Evolutionary conservation across 2,797 vertebrate species (phyloP), one percentile per base, ranked within the genome.

Genomic region (Lates japonicus): DNA sequence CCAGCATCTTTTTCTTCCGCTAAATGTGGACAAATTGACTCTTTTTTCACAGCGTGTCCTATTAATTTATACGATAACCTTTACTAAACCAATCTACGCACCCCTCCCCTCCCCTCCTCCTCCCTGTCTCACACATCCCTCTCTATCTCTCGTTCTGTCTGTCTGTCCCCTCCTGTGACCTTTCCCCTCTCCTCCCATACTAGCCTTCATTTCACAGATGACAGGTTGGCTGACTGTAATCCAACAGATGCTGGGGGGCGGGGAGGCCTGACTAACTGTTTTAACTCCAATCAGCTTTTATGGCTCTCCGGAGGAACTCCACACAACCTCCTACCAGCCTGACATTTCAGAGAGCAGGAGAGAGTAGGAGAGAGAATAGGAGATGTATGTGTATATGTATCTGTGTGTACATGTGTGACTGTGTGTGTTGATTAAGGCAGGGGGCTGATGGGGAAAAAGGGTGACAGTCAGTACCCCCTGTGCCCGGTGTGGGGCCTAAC

Each of bases 271-370:
- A 92, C 93, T 84, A 72, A 92, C 92, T 91, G 92, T 92, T 94
- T 95, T 94, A 94, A 92, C 93, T 94, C 90, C 94, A 94, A 95
- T 95, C 94, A 94, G 93, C 83, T 91, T 93, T 94, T 92, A 94
- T 94, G 90, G 91, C 92, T 92, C 94, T 93, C 86, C 11, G 60
- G 91, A 90, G 93, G 88, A 91, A 87, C 82, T 77, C 76, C 74
- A 67, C 75, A 79, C 80, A 75, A 81, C 83, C 85, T 81, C 76
- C 75, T 66, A 67, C 85, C 86, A 91, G 81, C 60, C 74, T 90
- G 85, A 89, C 81, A 92, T 91, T 93, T 92, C 80, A 82, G 68
- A 83, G 62, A 82, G 71, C 54, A 73, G 67, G 48, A 80, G 17
- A 57, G 46, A 10, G 59, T 11, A 52, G 48, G 59, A 68, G 70